phyloP scores from a whole-genome alignment of 2,888 invertebrate species.

The Nycteola revayana region DNA sequence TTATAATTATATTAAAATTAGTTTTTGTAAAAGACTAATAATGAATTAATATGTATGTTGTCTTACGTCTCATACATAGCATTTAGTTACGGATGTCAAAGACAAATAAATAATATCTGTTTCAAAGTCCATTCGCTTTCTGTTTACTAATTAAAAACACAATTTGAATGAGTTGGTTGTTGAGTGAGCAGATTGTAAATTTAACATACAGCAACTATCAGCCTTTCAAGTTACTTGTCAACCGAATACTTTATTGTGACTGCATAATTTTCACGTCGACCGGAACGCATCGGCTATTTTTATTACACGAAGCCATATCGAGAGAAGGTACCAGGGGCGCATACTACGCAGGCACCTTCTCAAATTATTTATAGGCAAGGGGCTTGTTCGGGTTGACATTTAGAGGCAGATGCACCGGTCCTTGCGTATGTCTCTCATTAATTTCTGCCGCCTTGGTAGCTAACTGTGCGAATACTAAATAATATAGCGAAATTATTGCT shows the following conservation, averaged over 20 bases:
- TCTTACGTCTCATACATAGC: no score
- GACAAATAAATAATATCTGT: no score
- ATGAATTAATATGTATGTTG: no score
- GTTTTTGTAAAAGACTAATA: no score
- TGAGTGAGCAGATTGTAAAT: no score
- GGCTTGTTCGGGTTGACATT: slow-evolving; percentile 69
- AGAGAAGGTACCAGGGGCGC: slow-evolving; percentile 56
- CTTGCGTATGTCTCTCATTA: slow-evolving; percentile 55
- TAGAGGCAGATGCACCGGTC: slow-evolving; percentile 62
- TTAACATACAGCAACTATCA: slow-evolving; percentile 3
- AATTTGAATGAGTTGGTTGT: no score
- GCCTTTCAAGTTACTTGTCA: slow-evolving; percentile 25
- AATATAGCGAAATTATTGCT: slow-evolving; percentile 29
- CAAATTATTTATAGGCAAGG: slow-evolving; percentile 71
- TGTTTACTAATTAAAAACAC: no score
- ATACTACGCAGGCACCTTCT: slow-evolving; percentile 51
- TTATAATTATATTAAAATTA: no score
- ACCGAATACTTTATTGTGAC: slow-evolving; percentile 28
- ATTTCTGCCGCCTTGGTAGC: slow-evolving; percentile 62
- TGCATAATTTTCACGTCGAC: slow-evolving; percentile 52
- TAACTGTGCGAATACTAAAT: slow-evolving; percentile 36
- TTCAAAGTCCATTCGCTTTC: no score
- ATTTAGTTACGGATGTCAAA: no score
- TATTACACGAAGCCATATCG: slow-evolving; percentile 64
- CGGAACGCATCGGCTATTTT: slow-evolving; percentile 57